Conservation (phyloP, 2,888 invertebrate genomes). For the Cataglyphis livida region DNA sequence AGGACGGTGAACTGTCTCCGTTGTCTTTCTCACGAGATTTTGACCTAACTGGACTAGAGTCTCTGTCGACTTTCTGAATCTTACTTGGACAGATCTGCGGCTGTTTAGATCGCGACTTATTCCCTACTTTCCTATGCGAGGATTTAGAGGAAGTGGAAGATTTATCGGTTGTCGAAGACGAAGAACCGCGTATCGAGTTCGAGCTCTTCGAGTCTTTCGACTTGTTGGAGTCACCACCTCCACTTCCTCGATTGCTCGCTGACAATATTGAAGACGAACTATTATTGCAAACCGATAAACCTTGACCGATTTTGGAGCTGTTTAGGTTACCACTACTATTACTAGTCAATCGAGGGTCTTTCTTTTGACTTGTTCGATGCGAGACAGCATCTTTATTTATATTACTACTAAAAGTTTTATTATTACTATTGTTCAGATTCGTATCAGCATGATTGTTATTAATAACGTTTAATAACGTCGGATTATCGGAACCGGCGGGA, state of each 20-base stretch:
- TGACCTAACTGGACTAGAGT: constrained; percentile 80
- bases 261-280: constrained; percentile 68
- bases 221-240: constrained; percentile 72
- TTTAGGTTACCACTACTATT: constrained; percentile 82
- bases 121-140: constrained; percentile 83
- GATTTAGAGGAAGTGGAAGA: constrained; percentile 84
- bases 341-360: constrained; percentile 83
- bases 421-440: constrained; percentile 80
- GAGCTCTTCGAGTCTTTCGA: constrained; percentile 78
- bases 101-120: constrained; percentile 82
- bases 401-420: constrained; percentile 82
- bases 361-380: constrained; percentile 84
- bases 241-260: constrained; percentile 75
- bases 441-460: constrained; percentile 82
- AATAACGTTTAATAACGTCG: constrained; percentile 79
- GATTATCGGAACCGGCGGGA: constrained; percentile 78
- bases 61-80: constrained; percentile 80
- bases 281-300: constrained; percentile 72
- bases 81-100: constrained; percentile 79
- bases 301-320: constrained; percentile 75
- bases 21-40: constrained; percentile 82
- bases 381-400: constrained; percentile 83
- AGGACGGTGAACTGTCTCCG: constrained; percentile 74
- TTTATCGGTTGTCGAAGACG: constrained; percentile 81
- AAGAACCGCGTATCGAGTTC: constrained; percentile 66